Percentiles rank a stretch among this genome's conserved stretches.
Evolutionary conservation across 2,113 vertebrate genomes (phyloP).

Genomic region (Ramphastos sulfuratus): DNA sequence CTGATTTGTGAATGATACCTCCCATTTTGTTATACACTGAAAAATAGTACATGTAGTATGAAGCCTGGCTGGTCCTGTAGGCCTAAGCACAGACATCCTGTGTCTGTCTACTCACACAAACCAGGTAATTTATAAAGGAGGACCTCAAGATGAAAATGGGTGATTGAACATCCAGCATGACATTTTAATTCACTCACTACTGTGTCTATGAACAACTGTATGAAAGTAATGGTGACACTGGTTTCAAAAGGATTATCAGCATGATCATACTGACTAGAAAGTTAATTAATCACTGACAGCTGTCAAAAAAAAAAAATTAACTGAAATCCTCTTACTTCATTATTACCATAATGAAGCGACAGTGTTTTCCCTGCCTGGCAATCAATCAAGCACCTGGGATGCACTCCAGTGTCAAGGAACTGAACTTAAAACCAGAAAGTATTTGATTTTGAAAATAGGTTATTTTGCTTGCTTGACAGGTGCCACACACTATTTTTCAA

Average conservation of each 20-base stretch:
- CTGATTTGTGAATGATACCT: background rate
- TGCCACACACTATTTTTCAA: background rate
- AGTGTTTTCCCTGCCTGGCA: slow-evolving; percentile 41
- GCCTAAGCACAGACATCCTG: background rate
- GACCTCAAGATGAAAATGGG: background rate
- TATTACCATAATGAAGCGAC: slow-evolving; percentile 64
- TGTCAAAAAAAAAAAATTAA: slow-evolving; percentile 14
- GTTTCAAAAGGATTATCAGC: slow-evolving; percentile 49
- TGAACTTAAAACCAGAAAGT: background rate
- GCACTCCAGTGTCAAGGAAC: slow-evolving; percentile 14
- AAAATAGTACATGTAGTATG: background rate
- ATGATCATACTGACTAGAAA: slow-evolving; percentile 22
- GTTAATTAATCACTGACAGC: slow-evolving; percentile 59
- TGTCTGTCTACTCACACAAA: background rate
- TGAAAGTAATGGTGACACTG: background rate
- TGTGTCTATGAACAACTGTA: background rate
- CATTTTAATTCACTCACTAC: background rate
- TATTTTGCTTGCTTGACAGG: background rate
- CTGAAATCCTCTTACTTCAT: slow-evolving; percentile 48
- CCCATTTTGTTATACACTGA: background rate
- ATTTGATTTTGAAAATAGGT: slow-evolving; percentile 3
- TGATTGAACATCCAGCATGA: background rate
- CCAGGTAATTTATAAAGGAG: accelerated
- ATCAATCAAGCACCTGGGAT: slow-evolving; percentile 37
- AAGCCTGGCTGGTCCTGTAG: background rate